Base-by-base conservation (phyloP, 1,140 invertebrate species). In the Drosophila biarmipes region DNA sequence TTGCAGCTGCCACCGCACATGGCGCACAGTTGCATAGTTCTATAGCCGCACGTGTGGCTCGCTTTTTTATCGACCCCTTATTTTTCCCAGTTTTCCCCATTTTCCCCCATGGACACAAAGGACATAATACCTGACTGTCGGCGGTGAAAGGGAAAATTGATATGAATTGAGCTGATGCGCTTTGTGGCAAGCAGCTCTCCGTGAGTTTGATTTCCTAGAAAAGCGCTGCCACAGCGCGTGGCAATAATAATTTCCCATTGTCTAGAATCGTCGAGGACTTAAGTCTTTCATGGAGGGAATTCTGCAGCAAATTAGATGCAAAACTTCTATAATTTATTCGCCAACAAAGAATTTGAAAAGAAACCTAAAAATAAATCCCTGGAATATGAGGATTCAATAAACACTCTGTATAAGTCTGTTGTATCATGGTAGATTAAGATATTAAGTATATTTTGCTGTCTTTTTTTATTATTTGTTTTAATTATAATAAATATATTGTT, bases 111-210 rank as follows among this genome's bases (percentile, higher is more conserved):
- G 15, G 35, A 24, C 52, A 72, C 55, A 72, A 71, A 52, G 68
- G 68, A 31, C 48, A 58, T 42, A 71, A 58, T 59, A 51, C 48
- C 55, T 46, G 35, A n/a, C 58, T 62, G 58, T 11, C 49, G 52
- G 31, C 37, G 40, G 49, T 17, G 53, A 71, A 64, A 24, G 54
- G 61, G 37, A 51, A 64, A 74, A 74, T 56, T 54, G 61, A 82
- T 58, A 71, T 74, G 73, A 78, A 72, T 67, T 67, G 59, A 67
- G 45, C 52, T 67, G 63, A 67, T 67, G 62, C 63, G 45, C 63
- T 64, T 67, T 64, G 63, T 51, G 59, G 63, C 19, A 52, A 67
- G 63, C 58, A 31, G 53, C 10, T 31, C n/a, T 49, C 15, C n/a
- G 15, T 19, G 38, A 57, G 29, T 21, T 21, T 51, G 45, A 64